Conservation (phyloP, 2,113 vertebrate genomes). For the Forbesichthys papilliferus region DNA sequence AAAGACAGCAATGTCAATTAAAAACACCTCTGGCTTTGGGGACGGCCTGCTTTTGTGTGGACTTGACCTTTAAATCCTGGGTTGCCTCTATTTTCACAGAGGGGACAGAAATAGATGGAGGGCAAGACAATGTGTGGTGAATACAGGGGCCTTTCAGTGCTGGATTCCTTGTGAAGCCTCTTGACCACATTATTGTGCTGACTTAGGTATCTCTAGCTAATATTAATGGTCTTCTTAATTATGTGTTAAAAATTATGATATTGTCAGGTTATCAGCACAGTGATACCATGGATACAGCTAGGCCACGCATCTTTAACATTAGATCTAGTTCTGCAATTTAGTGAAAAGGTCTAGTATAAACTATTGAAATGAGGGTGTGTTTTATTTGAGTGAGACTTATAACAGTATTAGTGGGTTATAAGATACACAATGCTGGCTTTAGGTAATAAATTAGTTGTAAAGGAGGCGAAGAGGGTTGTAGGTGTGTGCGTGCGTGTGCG, state of each 20-base stretch:
- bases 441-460: constrained; percentile 29
- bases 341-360: not conserved
- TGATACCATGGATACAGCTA: constrained; percentile 14
- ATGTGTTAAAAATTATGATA: constrained; percentile 11
- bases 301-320: not conserved
- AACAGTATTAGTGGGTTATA: constrained; percentile 13
- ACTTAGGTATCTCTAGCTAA: constrained; percentile 57
- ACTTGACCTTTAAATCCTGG: constrained; percentile 81
- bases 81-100: constrained; percentile 74
- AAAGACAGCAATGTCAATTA: constrained; percentile 79
- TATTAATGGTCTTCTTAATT: constrained; percentile 38
- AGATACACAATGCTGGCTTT: constrained; percentile 7
- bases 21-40: constrained; percentile 73
- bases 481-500: not conserved
- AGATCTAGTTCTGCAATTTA: not conserved
- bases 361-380: constrained; percentile 5
- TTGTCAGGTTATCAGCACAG: constrained; percentile 36
- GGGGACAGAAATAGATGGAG: constrained; percentile 55
- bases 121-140: constrained; percentile 62
- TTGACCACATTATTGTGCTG: constrained; percentile 60
- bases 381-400: constrained; percentile 9
- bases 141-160: constrained; percentile 52
- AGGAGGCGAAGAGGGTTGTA: not conserved
- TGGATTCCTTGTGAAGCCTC: constrained; percentile 62
- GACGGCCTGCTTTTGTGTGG: constrained; percentile 71